Base-by-base conservation (phyloP, 2,113 vertebrate species). In the Dasypus novemcinctus region DNA sequence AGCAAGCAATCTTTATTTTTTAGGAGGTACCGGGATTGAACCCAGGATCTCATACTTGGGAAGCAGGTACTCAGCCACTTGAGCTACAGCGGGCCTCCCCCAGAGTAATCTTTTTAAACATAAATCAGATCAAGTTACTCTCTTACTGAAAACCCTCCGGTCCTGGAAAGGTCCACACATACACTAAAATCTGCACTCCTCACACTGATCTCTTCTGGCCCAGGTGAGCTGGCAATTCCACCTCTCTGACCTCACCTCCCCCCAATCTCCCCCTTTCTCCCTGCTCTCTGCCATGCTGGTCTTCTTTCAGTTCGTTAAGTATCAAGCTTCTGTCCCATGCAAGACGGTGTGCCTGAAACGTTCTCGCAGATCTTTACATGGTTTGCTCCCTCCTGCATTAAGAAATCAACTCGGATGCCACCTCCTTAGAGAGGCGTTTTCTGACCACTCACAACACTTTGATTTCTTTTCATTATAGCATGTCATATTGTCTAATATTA, bases 251-350 rank as follows among this genome's bases (percentile, higher is more conserved):
- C 11, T 27, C 18, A 0, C 14, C 9, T 18, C n/a, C 5, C 12
- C 17, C 31, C 14, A 12, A n/a, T 6, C 12, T 25, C 18, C 13
- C 27, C n/a, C 5, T 4, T 4, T 52, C 63, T 49, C 76, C 82
- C 15, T 14, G 6, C 4, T 15, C 17, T 18, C 31, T 3, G 13
- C 27, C 49, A 6, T 29, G 21, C 69, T 18, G 2, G 25, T 2
- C 0, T 25, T 74, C 33, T 38, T 52, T 17, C 64, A 20, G 64
- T 33, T 59, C 20, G 12, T 23, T 59, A 25, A n/a, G 49, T 33
- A 63, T 5, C 15, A 0, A 5, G 38, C 69, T 33, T 9, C 13
- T 49, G 7, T 31, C 5, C 21, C 36, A 0, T 3, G 11, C 27
- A 15, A 29, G 41, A 11, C 43, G 18, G 41, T 12, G 66, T 27